Percentiles rank a stretch among this genome's conserved stretches.
Evolutionary conservation across 2,113 vertebrate species (phyloP).

Genomic region (Bubalus kerabau): DNA sequence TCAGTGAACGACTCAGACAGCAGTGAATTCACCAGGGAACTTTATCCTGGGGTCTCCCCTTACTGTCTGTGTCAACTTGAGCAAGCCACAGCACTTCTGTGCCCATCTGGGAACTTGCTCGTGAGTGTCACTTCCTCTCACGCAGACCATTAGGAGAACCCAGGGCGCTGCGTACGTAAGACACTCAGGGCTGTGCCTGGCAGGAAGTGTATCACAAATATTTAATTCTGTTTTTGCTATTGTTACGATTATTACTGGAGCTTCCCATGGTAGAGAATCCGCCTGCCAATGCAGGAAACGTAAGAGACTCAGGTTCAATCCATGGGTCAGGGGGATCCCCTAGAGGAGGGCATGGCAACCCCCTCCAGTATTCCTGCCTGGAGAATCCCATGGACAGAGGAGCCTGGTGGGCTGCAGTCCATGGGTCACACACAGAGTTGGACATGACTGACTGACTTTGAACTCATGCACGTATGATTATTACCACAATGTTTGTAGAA

Average conservation of each 20-base stretch:
- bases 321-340: not conserved
- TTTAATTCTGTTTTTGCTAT: not conserved
- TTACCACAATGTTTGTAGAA: not conserved
- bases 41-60: too few species aligned
- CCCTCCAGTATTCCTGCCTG: not conserved
- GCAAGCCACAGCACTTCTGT: too few species aligned
- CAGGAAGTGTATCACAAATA: accelerated
- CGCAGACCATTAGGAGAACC: too few species aligned
- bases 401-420: not conserved
- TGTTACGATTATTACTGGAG: not conserved
- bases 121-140: accelerated
- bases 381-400: not conserved
- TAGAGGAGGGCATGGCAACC: not conserved
- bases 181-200: accelerated
- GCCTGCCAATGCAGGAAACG: not conserved
- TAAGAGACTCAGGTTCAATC: not conserved
- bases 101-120: not conserved
- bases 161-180: accelerated
- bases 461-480: not conserved
- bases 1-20: not conserved
- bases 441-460: not conserved
- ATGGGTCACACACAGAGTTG: not conserved
- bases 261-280: not conserved
- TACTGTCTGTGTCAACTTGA: accelerated
- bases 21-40: not conserved